These are phyloP conservation scores for Pheucticus melanocephalus DNA, from an alignment of 2,113 vertebrate genomes.

Conservation along the genomic window DNA sequence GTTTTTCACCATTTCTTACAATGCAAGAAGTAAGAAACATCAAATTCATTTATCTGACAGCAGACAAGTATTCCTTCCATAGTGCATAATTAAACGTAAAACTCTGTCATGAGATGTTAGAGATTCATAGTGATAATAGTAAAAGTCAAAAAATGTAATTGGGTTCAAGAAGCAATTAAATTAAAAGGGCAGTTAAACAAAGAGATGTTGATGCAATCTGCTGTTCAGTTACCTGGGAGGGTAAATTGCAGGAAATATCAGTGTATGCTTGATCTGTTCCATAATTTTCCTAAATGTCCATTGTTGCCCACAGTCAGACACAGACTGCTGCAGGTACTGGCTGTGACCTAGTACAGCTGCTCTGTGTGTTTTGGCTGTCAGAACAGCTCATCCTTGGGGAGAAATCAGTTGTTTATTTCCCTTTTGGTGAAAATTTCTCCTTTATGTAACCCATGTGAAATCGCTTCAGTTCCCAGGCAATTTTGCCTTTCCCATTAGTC, in stretches of 20 bases:
- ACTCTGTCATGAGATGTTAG: not conserved
- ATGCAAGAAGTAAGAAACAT: not conserved
- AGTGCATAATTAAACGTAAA: constrained; percentile 36
- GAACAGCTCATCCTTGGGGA: not conserved
- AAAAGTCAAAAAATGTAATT: not conserved
- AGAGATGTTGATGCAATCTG: not conserved
- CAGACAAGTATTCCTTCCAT: not conserved
- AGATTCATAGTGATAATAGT: not conserved
- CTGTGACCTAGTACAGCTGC: not conserved
- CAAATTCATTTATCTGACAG: not conserved
- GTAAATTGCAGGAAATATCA: not conserved
- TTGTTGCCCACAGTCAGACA: not conserved
- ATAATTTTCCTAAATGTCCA: not conserved
- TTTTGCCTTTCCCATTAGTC: not conserved
- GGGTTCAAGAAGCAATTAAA: not conserved
- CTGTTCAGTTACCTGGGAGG: not conserved
- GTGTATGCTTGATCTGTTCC: not conserved
- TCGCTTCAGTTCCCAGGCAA: not conserved
- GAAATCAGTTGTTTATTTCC: not conserved
- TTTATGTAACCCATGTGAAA: not conserved
- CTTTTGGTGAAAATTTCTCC: not conserved
- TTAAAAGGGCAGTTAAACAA: not conserved
- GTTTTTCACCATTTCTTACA: not conserved
- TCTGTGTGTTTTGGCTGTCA: not conserved
- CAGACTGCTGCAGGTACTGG: not conserved